Conservation (phyloP, 2,888 invertebrate species). For the Cecidostiba fungosa region DNA sequence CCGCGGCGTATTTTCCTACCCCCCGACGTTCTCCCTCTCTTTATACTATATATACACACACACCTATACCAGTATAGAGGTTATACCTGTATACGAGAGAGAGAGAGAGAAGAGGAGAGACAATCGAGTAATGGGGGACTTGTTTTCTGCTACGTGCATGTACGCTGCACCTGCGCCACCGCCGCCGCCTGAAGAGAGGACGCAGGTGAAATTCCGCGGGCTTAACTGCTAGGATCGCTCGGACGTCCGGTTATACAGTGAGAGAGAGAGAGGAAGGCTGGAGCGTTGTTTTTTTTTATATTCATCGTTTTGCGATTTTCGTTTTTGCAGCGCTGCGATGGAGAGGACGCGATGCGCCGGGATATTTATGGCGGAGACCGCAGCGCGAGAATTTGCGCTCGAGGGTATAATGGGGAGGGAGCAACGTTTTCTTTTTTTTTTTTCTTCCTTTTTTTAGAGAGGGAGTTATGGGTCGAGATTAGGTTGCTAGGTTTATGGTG, state of each 20-base stretch:
- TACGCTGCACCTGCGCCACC: constrained; percentile 5
- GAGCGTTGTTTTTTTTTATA: background rate
- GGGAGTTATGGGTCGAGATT: background rate
- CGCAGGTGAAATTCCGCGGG: constrained; percentile 59
- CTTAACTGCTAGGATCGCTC: constrained; percentile 18
- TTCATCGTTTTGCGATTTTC: background rate
- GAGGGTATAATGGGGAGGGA: background rate
- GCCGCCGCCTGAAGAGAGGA: constrained; percentile 24
- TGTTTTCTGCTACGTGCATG: constrained; percentile 41
- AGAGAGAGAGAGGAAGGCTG: constrained; percentile 1
- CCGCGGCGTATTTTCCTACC: constrained; percentile 43
- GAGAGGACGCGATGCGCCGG: background rate
- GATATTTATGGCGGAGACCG: background rate
- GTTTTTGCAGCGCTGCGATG: background rate
- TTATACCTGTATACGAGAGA: background rate
- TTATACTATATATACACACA: background rate
- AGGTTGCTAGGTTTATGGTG: background rate
- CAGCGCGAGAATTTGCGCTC: background rate
- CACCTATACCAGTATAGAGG: background rate
- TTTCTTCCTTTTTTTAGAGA: background rate
- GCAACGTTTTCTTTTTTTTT: background rate
- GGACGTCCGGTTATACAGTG: constrained; percentile 47
- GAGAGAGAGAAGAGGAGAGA: constrained; percentile 11
- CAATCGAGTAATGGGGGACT: constrained; percentile 51
- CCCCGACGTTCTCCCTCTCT: constrained; percentile 2